phyloP scores from a whole-genome alignment of 2,797 vertebrate genomes.

The Argyrosomus regius region DNA sequence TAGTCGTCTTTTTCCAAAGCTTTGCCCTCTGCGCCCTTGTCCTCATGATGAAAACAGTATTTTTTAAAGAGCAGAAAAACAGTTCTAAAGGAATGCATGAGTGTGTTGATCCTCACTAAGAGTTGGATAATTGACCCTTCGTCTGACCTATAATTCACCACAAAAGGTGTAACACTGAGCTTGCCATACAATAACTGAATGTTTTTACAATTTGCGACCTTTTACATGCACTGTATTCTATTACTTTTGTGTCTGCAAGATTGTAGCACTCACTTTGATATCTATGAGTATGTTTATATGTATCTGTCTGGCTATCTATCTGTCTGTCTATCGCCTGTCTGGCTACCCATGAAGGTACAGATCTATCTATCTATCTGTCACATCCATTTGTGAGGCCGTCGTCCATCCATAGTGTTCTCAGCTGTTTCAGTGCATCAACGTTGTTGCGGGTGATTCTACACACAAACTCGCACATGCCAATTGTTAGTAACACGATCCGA shows the following conservation, averaged over 20 bases:
- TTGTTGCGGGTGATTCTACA: constrained; percentile 54
- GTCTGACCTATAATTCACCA: constrained; percentile 56
- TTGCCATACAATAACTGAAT: constrained; percentile 2
- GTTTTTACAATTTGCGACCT: background rate
- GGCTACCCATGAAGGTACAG: constrained; percentile 2
- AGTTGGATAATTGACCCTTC: constrained; percentile 74
- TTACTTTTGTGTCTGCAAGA: background rate
- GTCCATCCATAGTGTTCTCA: constrained; percentile 73
- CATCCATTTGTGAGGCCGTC: constrained; percentile 54
- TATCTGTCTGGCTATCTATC: background rate
- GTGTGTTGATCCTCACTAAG: constrained; percentile 71
- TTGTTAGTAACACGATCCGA: constrained; percentile 82
- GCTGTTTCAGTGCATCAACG: constrained; percentile 78
- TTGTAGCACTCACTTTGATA: background rate
- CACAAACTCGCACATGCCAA: constrained; percentile 70
- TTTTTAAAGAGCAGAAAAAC: constrained; percentile 63
- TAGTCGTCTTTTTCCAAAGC: constrained; percentile 61
- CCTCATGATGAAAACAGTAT: constrained; percentile 60
- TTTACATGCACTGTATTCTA: constrained; percentile 1
- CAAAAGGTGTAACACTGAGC: constrained; percentile 26
- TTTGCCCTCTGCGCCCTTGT: constrained; percentile 62
- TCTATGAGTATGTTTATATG: constrained; percentile 13
- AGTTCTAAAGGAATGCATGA: constrained; percentile 65
- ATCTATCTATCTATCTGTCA: constrained; percentile 39
- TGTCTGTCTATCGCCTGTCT: constrained; percentile 25